These are phyloP conservation scores for Tarsius wallacei DNA, from an alignment of 2,797 vertebrate genomes.

Conservation along the genomic window DNA sequence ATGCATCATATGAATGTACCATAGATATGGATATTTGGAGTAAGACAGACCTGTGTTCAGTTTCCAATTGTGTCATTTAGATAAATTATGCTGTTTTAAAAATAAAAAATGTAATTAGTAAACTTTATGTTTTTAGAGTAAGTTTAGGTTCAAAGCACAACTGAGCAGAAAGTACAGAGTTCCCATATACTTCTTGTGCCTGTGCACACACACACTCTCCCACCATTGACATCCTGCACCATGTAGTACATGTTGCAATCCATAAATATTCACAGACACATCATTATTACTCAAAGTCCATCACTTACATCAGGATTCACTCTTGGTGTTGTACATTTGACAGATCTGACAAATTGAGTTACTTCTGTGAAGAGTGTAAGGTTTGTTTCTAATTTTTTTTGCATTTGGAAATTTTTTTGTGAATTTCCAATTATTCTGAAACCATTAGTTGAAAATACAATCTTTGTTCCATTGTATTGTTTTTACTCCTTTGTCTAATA, in stretches of 20 bases:
- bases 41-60: neutral
- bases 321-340: neutral
- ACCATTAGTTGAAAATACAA: neutral
- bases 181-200: neutral
- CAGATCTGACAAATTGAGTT: neutral
- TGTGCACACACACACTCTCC: neutral
- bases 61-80: neutral
- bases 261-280: neutral
- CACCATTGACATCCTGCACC: neutral
- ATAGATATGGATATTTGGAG: neutral
- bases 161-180: neutral
- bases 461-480: neutral
- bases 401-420: neutral
- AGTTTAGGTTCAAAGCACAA: neutral
- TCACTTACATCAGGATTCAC: neutral
- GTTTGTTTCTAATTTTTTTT: neutral
- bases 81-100: neutral
- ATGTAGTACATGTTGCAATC: neutral
- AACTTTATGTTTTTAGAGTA: neutral
- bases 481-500: neutral
- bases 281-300: neutral
- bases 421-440: neutral
- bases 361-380: neutral
- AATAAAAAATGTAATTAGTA: neutral
- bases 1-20: neutral